Percentiles rank a stretch among this genome's conserved stretches.
Evolutionary conservation across 2,888 invertebrate genomes (phyloP).

Genomic region (Lycophotia porphyrea): DNA sequence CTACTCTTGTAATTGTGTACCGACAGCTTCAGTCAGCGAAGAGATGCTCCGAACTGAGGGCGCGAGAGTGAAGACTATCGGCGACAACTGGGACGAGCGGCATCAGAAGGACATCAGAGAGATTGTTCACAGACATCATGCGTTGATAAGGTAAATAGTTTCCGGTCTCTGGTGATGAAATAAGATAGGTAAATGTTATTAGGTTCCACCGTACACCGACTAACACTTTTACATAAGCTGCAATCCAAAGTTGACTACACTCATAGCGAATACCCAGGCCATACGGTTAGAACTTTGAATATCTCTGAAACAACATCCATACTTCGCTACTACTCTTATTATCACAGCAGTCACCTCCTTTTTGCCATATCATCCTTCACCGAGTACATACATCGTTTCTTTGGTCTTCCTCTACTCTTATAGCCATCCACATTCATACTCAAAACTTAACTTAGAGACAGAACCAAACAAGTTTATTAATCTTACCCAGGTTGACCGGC

Average conservation of each 20-base stretch:
- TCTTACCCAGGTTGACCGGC: constrained; percentile 67
- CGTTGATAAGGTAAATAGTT: constrained; percentile 67
- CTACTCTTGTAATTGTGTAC: not conserved
- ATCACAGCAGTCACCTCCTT: no score
- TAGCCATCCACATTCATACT: no score
- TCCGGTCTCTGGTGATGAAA: not conserved
- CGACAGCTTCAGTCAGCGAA: constrained; percentile 45
- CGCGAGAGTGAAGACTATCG: constrained; percentile 11
- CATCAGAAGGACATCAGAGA: constrained; percentile 60
- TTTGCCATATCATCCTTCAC: no score
- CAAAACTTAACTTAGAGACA: not conserved
- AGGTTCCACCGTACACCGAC: not conserved
- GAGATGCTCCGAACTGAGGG: constrained; percentile 35
- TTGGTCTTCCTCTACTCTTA: no score
- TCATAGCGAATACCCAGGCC: not conserved
- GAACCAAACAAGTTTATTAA: not conserved
- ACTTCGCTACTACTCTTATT: no score
- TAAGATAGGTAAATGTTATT: no score
- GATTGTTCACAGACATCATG: constrained; percentile 66
- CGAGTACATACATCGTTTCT: no score
- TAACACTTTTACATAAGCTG: not conserved
- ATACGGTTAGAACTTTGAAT: not conserved
- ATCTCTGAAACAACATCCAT: not conserved
- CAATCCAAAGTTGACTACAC: not conserved
- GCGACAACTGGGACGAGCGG: constrained; percentile 43